These are phyloP conservation scores for Caenorhabditis angaria DNA, from an alignment of 2,888 invertebrate species.

Conservation along the genomic window DNA sequence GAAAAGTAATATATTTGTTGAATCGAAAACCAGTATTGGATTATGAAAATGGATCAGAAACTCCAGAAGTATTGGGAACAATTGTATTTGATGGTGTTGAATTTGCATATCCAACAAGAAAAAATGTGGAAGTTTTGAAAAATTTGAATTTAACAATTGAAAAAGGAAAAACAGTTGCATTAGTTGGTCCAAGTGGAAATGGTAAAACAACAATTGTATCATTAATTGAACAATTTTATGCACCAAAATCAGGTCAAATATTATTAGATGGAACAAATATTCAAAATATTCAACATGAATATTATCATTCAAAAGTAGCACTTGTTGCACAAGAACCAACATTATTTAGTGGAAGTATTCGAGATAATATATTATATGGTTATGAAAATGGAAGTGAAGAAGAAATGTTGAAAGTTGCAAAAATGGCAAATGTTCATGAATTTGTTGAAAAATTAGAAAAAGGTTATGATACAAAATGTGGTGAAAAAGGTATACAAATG, in stretches of 20 bases:
- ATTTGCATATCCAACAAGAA: slow-evolving; percentile 85
- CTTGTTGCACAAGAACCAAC: slow-evolving; percentile 76
- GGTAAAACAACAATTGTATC: slow-evolving; percentile 74
- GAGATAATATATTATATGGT: slow-evolving; percentile 74
- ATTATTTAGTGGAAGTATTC: slow-evolving; percentile 77
- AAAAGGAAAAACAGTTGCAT: slow-evolving; percentile 73
- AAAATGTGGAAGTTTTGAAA: slow-evolving; percentile 80
- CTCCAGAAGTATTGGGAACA: slow-evolving; percentile 75
- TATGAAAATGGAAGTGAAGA: slow-evolving; percentile 51
- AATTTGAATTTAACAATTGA: slow-evolving; percentile 63
- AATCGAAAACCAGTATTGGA: slow-evolving; percentile 38
- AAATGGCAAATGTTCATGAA: slow-evolving; percentile 74
- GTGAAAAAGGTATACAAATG: slow-evolving; percentile 74
- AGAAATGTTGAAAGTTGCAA: slow-evolving; percentile 60
- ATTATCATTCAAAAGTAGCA: slow-evolving; percentile 70
- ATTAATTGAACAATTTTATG: slow-evolving; percentile 74
- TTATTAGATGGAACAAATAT: slow-evolving; percentile 71
- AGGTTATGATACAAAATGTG: slow-evolving; percentile 73
- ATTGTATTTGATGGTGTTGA: slow-evolving; percentile 80
- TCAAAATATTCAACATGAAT: slow-evolving; percentile 72
- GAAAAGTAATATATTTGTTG: slow-evolving; percentile 66
- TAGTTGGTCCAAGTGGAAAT: slow-evolving; percentile 73
- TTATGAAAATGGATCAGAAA: slow-evolving; percentile 31
- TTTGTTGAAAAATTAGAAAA: slow-evolving; percentile 73
- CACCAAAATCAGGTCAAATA: slow-evolving; percentile 71